Percentiles rank a stretch among this genome's conserved stretches.
phyloP scores from a whole-genome alignment of 2,888 invertebrate species.

The Endomychus coccineus region DNA sequence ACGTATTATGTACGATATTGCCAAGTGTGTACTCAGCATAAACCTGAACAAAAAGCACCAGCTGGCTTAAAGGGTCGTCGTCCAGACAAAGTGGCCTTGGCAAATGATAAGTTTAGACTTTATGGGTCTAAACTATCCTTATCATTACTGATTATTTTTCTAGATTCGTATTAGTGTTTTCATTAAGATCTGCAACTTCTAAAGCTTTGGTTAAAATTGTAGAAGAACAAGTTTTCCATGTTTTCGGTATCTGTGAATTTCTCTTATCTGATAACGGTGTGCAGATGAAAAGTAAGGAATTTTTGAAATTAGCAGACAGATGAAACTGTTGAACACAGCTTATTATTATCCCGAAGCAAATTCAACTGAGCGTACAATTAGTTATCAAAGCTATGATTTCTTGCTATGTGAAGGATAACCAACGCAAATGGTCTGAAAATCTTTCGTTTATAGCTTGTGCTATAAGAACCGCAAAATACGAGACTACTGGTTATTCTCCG shows the following conservation, averaged over 20 bases:
- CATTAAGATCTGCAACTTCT: slow-evolving; percentile 6
- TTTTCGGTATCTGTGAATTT: slow-evolving; percentile 19
- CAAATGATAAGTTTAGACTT: slow-evolving; percentile 19
- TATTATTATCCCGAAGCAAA: no score
- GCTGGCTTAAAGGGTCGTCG: slow-evolving; percentile 12
- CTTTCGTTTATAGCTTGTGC: no score
- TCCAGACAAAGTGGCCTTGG: slow-evolving; percentile 9
- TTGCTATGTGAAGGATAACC: no score
- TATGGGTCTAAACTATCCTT: no score
- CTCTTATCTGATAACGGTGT: slow-evolving; percentile 20
- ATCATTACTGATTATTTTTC: slow-evolving; percentile 13
- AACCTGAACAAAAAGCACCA: slow-evolving; percentile 6
- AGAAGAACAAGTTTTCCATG: slow-evolving; percentile 17
- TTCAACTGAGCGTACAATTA: no score
- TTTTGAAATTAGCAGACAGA: no score
- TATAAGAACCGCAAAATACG: no score
- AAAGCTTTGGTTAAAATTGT: slow-evolving; percentile 8
- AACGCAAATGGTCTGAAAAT: no score
- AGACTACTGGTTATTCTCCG: no score
- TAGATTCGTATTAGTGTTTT: slow-evolving; percentile 8
- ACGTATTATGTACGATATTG: slow-evolving; percentile 11
- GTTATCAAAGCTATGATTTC: no score
- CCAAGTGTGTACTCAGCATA: slow-evolving; percentile 12
- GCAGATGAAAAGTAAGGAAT: slow-evolving; percentile 12
- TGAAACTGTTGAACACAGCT: no score